phyloP scores from a whole-genome alignment of 1,140 invertebrate species.

The Saxidomus purpurata region DNA sequence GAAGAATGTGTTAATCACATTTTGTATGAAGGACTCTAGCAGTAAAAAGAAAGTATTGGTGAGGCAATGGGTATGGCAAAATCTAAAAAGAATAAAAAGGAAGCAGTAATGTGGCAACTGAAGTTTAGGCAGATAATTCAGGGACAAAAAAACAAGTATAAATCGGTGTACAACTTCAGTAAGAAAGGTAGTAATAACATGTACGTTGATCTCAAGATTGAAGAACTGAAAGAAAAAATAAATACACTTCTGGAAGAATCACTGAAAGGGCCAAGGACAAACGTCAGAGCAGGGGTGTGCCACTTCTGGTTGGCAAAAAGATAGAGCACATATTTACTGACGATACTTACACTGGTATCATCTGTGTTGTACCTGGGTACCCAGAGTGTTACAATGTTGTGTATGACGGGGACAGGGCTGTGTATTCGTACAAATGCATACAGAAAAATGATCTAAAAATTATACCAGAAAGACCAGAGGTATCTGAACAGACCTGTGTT shows the following conservation, averaged over 20 bases:
- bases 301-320: conserved; percentile 37
- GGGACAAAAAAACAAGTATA: conserved; percentile 22
- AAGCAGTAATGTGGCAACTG: conserved; percentile 47
- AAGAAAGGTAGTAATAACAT: conserved; percentile 6
- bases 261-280: neutral
- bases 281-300: neutral
- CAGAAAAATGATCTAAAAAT: conserved; percentile 23
- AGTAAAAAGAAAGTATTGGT: conserved; percentile 25
- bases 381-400: conserved; percentile 48
- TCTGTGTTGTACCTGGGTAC: conserved; percentile 38
- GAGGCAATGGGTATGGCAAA: neutral
- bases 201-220: neutral
- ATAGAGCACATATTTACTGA: conserved; percentile 3
- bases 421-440: conserved; percentile 13
- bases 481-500: neutral
- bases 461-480: neutral
- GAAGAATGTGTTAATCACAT: conserved; percentile 39
- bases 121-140: conserved; percentile 59
- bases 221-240: conserved; percentile 44
- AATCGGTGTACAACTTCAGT: conserved; percentile 17
- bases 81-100: conserved; percentile 39
- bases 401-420: conserved; percentile 23
- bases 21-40: conserved; percentile 58
- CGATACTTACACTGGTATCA: neutral
- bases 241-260: conserved; percentile 35